Conservation (phyloP, 2,888 invertebrate species). For the Eumacrocentrus americanus region DNA sequence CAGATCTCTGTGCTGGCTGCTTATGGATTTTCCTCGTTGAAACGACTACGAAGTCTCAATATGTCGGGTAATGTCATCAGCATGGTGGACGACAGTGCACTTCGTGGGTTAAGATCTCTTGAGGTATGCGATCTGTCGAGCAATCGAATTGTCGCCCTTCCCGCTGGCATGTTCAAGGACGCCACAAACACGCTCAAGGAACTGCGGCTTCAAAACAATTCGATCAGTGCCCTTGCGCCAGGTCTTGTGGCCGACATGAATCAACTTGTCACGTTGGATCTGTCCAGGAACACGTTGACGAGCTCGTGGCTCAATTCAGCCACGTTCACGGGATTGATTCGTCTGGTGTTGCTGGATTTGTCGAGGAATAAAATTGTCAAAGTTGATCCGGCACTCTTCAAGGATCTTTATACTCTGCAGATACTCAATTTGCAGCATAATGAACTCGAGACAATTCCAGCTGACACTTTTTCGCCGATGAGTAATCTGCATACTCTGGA, state of each 20-base stretch:
- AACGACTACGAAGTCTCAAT: constrained; percentile 79
- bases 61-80: constrained; percentile 89
- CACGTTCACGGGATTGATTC: constrained; percentile 86
- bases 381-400: constrained; percentile 83
- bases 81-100: constrained; percentile 83
- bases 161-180: constrained; percentile 83
- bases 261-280: constrained; percentile 83
- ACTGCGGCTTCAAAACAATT: constrained; percentile 90
- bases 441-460: constrained; percentile 81
- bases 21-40: constrained; percentile 80
- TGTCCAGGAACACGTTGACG: constrained; percentile 84
- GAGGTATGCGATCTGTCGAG: constrained; percentile 88
- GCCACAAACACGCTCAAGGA: constrained; percentile 81
- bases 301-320: constrained; percentile 85
- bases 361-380: constrained; percentile 84
- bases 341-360: constrained; percentile 84
- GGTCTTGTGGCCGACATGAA: constrained; percentile 85
- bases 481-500: constrained; percentile 90
- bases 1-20: constrained; percentile 83
- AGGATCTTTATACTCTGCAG: constrained; percentile 86
- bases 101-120: constrained; percentile 80
- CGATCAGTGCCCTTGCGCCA: constrained; percentile 83
- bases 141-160: constrained; percentile 87
- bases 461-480: constrained; percentile 89
- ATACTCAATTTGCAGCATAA: constrained; percentile 87